Percentiles rank a stretch among this genome's conserved stretches.
Conservation (phyloP, 1,140 invertebrate species). For the Leucophenga varia region DNA sequence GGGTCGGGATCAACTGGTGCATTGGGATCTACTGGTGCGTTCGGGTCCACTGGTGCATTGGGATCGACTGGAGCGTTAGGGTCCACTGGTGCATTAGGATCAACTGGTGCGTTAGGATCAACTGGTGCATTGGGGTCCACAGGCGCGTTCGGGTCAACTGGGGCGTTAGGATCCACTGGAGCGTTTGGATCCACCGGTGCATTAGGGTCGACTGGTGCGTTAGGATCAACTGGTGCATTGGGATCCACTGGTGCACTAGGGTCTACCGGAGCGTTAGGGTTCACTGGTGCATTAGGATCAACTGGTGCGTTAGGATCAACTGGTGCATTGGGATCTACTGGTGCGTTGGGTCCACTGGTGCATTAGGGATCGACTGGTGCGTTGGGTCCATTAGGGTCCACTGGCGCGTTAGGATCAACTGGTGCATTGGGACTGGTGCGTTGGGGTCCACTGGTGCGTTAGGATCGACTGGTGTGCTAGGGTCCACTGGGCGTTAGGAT, state of each 20-base stretch:
- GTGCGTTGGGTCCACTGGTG: constrained; percentile 9
- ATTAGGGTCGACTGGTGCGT: neutral
- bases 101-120: constrained; percentile 10
- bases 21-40: neutral
- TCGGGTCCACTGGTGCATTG: constrained; percentile 4
- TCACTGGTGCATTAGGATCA: constrained; percentile 6
- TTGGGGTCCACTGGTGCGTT: constrained; percentile 5
- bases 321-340: constrained; percentile 12
- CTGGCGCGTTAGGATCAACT: constrained; percentile 9
- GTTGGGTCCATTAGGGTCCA: constrained; percentile 5
- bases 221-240: constrained; percentile 9
- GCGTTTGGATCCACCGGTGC: neutral
- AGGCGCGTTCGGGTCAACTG: constrained; percentile 3
- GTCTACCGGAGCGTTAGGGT: constrained; percentile 9
- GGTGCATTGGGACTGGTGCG: constrained; percentile 13
- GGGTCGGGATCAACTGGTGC: constrained; percentile 7
- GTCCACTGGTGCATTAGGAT: constrained; percentile 11
- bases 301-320: constrained; percentile 9
- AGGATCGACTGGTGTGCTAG: constrained; percentile 10
- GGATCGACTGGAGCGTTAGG: constrained; percentile 9
- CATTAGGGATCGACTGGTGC: constrained; percentile 1
- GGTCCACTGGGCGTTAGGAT: constrained; percentile 6
- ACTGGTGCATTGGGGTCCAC: constrained; percentile 2
- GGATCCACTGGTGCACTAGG: neutral
- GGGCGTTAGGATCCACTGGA: constrained; percentile 7